Conservation (phyloP, 2,888 invertebrate genomes). For the Antheraea assamensis region DNA sequence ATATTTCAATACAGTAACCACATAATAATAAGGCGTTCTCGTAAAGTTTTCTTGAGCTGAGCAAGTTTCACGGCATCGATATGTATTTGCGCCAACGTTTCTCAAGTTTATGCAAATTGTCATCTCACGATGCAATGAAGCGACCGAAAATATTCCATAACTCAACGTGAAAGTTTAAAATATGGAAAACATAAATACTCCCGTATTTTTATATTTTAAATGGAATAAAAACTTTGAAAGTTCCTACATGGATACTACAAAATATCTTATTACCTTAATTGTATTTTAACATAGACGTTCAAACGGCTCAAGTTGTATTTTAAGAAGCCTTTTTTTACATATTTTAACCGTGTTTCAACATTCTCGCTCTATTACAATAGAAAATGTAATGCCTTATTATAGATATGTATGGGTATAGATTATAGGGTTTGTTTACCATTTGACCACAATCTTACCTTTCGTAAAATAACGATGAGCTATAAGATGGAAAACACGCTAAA, state of each 20-base stretch:
- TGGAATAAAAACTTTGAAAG: neutral
- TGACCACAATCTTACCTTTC: no score
- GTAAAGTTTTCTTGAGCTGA: neutral
- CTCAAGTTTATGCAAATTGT: slow-evolving; percentile 19
- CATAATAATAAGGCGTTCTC: neutral
- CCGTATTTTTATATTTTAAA: neutral
- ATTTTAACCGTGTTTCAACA: no score
- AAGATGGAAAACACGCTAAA: no score
- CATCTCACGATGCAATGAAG: slow-evolving; percentile 16
- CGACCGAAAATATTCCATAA: slow-evolving; percentile 4
- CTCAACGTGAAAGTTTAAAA: slow-evolving; percentile 15
- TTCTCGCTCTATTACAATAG: no score
- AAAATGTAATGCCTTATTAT: no score
- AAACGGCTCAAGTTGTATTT: neutral
- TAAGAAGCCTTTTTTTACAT: neutral
- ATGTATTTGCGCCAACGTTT: neutral
- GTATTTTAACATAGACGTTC: neutral
- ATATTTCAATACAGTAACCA: neutral
- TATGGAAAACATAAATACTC: slow-evolving; percentile 17
- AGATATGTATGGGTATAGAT: no score
- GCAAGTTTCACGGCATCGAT: neutral
- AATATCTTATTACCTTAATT: neutral
- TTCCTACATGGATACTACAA: neutral
- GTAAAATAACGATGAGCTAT: no score
- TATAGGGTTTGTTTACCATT: no score